Percentiles rank a stretch among this genome's conserved stretches.
phyloP scores from a whole-genome alignment of 2,888 invertebrate species.

The Caenorhabditis auriculariae region DNA sequence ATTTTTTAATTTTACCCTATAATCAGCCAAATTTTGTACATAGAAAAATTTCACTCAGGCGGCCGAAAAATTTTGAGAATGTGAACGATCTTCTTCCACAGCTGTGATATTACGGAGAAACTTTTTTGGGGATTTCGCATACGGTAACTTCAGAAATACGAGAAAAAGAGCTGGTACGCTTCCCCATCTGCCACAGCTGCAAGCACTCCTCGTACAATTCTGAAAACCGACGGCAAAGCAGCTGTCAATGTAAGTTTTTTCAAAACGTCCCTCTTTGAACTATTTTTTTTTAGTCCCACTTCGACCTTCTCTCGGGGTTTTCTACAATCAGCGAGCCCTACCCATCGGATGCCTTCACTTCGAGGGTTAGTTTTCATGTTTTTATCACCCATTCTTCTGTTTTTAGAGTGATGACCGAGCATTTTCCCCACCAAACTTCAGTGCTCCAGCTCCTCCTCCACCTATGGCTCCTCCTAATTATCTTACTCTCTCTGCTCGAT shows the following conservation, averaged over 20 bases:
- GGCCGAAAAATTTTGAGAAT: too few species aligned
- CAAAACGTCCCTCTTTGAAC: too few species aligned
- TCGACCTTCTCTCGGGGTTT: too few species aligned
- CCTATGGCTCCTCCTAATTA: background rate
- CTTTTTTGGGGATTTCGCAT: background rate
- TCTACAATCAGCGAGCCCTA: too few species aligned
- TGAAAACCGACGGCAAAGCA: slow-evolving; percentile 33
- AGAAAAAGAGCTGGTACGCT: slow-evolving; percentile 77
- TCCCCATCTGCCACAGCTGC: slow-evolving; percentile 66
- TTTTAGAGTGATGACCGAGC: slow-evolving; percentile 4
- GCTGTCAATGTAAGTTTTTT: too few species aligned
- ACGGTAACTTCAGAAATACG: slow-evolving; percentile 79
- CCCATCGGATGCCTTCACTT: background rate
- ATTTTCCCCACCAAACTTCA: slow-evolving; percentile 23
- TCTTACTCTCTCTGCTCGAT: background rate
- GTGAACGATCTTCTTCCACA: background rate
- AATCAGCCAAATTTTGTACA: too few species aligned
- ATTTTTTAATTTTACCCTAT: too few species aligned
- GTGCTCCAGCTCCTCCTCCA: slow-evolving; percentile 25
- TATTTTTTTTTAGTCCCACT: too few species aligned
- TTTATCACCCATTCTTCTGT: background rate
- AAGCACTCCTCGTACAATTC: slow-evolving; percentile 43
- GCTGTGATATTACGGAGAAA: background rate
- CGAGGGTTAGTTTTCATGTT: background rate
- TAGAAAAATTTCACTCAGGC: too few species aligned